These are phyloP conservation scores for Enteromius afrohamiltoni DNA, from an alignment of 2,797 vertebrate genomes.

Conservation along the genomic window DNA sequence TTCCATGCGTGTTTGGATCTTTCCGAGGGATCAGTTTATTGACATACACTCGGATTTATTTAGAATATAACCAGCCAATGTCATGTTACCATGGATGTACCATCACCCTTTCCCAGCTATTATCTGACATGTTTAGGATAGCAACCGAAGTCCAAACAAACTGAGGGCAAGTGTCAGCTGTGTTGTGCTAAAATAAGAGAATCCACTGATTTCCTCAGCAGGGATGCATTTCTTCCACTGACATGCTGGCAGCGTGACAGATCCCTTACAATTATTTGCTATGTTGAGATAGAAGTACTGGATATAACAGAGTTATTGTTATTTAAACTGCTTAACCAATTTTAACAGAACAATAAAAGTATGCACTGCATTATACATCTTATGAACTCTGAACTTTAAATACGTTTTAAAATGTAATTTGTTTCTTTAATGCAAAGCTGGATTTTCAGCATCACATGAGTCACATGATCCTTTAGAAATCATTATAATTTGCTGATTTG, in stretches of 20 bases:
- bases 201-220: slow-evolving; percentile 36
- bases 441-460: background rate
- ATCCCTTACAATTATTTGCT: background rate
- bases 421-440: background rate
- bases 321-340: background rate
- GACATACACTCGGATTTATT: background rate
- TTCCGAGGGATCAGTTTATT: background rate
- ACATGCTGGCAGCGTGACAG: background rate
- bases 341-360: background rate
- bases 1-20: background rate
- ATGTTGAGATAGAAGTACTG: background rate
- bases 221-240: slow-evolving; percentile 10
- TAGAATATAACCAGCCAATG: background rate
- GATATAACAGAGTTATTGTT: background rate
- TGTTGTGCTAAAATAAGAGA: slow-evolving; percentile 39
- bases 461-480: background rate
- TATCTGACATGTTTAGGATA: slow-evolving; percentile 9
- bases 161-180: slow-evolving; percentile 40
- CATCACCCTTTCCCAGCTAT: slow-evolving; percentile 3
- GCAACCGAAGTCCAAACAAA: slow-evolving; percentile 42
- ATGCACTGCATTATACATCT: background rate
- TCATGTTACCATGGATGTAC: background rate
- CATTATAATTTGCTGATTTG: background rate
- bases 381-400: background rate
- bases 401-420: background rate